Base-by-base conservation (phyloP, 2,797 vertebrate genomes). In the Alectoris magna region DNA sequence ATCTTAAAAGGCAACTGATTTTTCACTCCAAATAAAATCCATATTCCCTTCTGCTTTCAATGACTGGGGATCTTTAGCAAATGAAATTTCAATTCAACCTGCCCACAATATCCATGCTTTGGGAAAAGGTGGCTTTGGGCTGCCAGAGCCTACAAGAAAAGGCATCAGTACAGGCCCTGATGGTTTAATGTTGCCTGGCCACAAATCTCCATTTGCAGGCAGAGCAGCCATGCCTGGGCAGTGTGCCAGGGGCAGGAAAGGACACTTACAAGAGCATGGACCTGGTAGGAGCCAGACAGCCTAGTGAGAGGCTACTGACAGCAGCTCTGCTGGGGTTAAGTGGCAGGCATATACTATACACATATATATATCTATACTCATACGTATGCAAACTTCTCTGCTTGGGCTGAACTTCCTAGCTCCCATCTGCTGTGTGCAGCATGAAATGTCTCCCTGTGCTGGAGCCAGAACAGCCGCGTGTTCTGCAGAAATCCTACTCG, bases 391-490 rank as follows among this genome's bases (percentile, higher is more conserved):
- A 93, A 88, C 75, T 83, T 66, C 78, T 88, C 0, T 80, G 72
- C 91, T 85, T 94, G 80, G 80, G 80, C 74, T 4, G 26, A 93
- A 88, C 80, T 90, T 88, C 51, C 73, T 72, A 90, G 91, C 44
- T 95, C 92, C 91, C 92, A 91, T 95, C 94, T 93, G 93, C 91
- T 90, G 83, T 31, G 77, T 74, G 68, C 87, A 90, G 89, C 71
- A 58, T 88, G 92, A 91, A 96, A 80, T 7, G 3, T 92, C 92
- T 88, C 9, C 3, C 66, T 79, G 87, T 88, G 89, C 87, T 69
- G 64, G 59, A 95, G 83, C 93, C 92, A 91, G 92, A 90, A 87
- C 41, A 79, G 83, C 60, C 68, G 11, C 38, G 80, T 4, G 3
- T 44, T 87, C 85, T 87, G 75, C 83, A 93, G 81, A 92, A 92